phyloP scores from a whole-genome alignment of 1,140 invertebrate genomes.

The Cydia strobilella region DNA sequence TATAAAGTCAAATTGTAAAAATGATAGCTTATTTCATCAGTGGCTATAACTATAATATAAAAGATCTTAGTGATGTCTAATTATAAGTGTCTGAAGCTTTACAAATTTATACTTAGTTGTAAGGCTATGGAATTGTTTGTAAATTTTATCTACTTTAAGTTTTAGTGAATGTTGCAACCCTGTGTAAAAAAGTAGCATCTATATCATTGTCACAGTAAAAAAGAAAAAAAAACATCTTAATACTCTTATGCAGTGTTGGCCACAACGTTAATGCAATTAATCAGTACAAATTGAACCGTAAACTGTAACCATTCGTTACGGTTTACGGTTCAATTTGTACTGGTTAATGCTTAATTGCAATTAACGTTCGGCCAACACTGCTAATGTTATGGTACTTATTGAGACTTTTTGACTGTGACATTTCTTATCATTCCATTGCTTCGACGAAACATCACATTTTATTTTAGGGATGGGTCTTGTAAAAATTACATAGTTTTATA shows the following conservation, averaged over 20 bases:
- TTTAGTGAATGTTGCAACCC: neutral
- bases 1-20: neutral
- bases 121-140: constrained; percentile 9
- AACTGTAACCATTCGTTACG: too few relatives aligned
- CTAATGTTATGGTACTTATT: neutral
- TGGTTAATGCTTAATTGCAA: too few relatives aligned
- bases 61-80: constrained; percentile 5
- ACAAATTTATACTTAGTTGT: constrained; percentile 14
- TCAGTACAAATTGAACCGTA: too few relatives aligned
- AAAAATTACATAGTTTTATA: neutral
- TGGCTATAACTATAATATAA: neutral
- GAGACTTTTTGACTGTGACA: neutral
- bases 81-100: constrained; percentile 6
- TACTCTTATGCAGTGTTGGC: too few relatives aligned
- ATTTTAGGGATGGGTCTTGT: neutral
- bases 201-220: neutral
- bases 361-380: too few relatives aligned
- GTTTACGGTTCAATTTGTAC: too few relatives aligned
- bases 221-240: neutral
- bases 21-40: neutral
- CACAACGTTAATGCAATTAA: too few relatives aligned
- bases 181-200: neutral
- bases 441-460: neutral
- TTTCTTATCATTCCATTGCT: constrained; percentile 7
- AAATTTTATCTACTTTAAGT: neutral